Percentiles rank a stretch among this genome's conserved stretches.
Conservation (phyloP, 2,797 vertebrate species). For the Scyliorhinus canicula region DNA sequence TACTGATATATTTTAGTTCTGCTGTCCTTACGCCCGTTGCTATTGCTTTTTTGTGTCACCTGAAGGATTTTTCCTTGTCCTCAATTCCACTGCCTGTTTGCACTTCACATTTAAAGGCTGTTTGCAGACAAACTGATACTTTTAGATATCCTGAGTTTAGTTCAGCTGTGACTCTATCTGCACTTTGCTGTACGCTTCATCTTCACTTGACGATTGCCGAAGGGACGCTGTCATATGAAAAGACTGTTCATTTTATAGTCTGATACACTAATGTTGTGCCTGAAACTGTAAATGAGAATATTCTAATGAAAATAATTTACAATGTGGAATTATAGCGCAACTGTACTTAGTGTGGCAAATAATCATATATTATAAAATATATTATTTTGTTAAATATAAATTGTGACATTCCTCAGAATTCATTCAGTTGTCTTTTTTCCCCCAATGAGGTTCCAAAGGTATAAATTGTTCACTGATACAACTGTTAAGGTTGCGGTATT, state of each 20-base stretch:
- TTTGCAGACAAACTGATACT: slow-evolving; percentile 30
- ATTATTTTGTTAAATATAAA: slow-evolving; percentile 98
- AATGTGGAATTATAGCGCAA: slow-evolving; percentile 33
- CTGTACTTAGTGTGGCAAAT: slow-evolving; percentile 36
- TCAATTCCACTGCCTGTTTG: not conserved
- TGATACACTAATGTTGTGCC: slow-evolving; percentile 34
- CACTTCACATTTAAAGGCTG: slow-evolving; percentile 11
- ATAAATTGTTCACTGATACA: not conserved
- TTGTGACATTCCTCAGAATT: slow-evolving; percentile 70
- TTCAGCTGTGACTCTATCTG: slow-evolving; percentile 16
- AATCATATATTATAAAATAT: slow-evolving; percentile 58
- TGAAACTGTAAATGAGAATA: slow-evolving; percentile 34
- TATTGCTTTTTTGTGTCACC: slow-evolving; percentile 22
- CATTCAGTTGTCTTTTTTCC: not conserved
- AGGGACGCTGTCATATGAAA: not conserved
- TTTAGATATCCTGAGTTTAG: not conserved
- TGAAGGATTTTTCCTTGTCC: not conserved
- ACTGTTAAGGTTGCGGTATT: not conserved
- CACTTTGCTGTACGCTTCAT: slow-evolving; percentile 28
- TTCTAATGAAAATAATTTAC: slow-evolving; percentile 27
- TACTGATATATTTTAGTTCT: not conserved
- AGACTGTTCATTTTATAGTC: slow-evolving; percentile 37
- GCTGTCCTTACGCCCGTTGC: not conserved
- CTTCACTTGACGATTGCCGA: not conserved
- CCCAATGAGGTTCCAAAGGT: not conserved